Evolutionary conservation across 2,797 vertebrate genomes (phyloP).

Genomic region (Phoeniculus purpureus): DNA sequence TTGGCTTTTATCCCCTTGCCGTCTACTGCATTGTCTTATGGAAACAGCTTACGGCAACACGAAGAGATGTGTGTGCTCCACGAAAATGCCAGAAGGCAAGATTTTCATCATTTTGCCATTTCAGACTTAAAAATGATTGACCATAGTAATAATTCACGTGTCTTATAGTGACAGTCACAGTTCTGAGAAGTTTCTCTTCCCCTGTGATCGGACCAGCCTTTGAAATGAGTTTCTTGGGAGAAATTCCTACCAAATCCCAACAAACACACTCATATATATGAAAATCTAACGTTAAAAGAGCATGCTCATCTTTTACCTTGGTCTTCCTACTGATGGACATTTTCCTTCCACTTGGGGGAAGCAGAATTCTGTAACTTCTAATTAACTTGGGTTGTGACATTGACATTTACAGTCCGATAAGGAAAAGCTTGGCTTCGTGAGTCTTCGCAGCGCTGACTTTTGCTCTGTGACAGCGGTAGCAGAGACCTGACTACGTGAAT

Average conservation of each 20-base stretch:
- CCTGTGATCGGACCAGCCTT: background rate
- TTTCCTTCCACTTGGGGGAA: background rate
- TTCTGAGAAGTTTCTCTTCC: background rate
- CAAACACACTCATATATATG: background rate
- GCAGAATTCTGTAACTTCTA: background rate
- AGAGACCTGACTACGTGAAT: background rate
- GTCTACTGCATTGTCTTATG: background rate
- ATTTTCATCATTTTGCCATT: background rate
- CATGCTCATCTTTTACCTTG: background rate
- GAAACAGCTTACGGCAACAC: background rate
- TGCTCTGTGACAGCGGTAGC: background rate
- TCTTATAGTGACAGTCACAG: background rate
- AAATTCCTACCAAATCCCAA: background rate
- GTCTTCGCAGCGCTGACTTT: background rate
- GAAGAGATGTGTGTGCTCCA: background rate
- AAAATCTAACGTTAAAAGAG: background rate
- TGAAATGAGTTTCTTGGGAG: accelerated
- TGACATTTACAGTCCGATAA: background rate
- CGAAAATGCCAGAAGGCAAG: background rate
- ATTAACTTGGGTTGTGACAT: background rate
- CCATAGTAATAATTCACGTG: background rate
- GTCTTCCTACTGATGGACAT: background rate
- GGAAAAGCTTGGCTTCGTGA: background rate
- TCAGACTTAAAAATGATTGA: background rate
- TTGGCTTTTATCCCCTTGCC: background rate